Conservation (phyloP, 2,797 vertebrate species). For the Tapirus indicus region DNA sequence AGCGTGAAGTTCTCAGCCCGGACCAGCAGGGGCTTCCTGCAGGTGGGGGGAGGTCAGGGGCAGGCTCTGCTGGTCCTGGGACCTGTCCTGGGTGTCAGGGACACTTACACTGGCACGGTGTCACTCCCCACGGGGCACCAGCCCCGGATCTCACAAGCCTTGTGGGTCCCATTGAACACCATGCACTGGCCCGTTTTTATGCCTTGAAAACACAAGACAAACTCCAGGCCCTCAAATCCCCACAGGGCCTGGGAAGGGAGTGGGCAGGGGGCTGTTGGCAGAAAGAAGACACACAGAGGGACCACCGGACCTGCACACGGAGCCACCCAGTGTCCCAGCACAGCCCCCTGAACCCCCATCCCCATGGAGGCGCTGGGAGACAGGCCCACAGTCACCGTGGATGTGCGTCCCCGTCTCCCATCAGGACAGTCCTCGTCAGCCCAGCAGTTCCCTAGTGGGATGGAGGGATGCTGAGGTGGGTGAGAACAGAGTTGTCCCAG, state of each 20-base stretch:
- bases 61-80: no score
- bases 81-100: no score
- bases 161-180: no score
- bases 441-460: no score
- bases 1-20: slow-evolving; percentile 89
- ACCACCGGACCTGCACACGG: background rate
- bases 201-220: no score
- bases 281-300: background rate
- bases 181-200: no score
- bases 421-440: slow-evolving; percentile 84
- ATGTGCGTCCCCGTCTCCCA: slow-evolving; percentile 85
- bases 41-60: background rate
- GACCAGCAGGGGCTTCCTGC: slow-evolving; percentile 86
- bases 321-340: background rate
- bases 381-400: slow-evolving; percentile 84
- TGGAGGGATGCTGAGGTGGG: no score
- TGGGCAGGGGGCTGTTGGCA: background rate
- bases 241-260: background rate
- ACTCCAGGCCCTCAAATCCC: background rate
- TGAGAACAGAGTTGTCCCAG: background rate
- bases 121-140: slow-evolving; percentile 90
- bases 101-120: background rate
- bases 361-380: background rate
- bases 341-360: background rate
- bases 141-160: slow-evolving; percentile 54